Base-by-base conservation (phyloP, 2,113 vertebrate species). In the Manacus vitellinus region DNA sequence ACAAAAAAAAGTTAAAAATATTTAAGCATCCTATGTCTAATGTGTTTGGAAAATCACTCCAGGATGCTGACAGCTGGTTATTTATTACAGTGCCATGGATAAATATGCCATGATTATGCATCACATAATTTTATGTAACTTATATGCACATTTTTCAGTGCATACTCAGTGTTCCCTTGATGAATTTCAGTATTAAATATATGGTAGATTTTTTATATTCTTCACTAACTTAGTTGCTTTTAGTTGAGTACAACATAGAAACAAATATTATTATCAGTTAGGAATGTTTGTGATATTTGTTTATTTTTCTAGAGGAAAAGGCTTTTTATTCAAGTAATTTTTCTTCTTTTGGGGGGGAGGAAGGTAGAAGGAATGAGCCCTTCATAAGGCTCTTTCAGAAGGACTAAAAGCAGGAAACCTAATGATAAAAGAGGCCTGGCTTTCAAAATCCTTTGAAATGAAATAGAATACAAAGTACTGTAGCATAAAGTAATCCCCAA, bases 1-100 rank as follows among this genome's bases (percentile, higher is more conserved):
- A 79, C 70, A 70, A 73, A 89, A 92, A 92, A 88, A 87, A 81
- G 37, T 84, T 63, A 30, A 47, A 94, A 82, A 51, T 82, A 66
- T 61, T 94, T 82, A 66, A 49, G 37, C 37, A 35, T 85, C 4
- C 12, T n/a, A 8, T 71, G 49, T 52, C 84, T 55, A 77, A 59
- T 20, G 20, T 86, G 73, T 73, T 92, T 66, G 23, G 31, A 87
- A 85, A 94, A 9, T 6, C 13, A 62, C 18, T 46, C 8, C 54
- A 70, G 74, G 14, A 79, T 81, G 61, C 68, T 89, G 71, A 79
- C 70, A 95, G n/a, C 49, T 79, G n/a, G 56, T 91, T 95, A 82
- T 76, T 91, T 75, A 87, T 93, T 91, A 33, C 19, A 27, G 21
- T 76, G 56, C 30, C 28, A 7, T 75, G 54, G 37, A 75, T 92